Base-by-base conservation (phyloP, 2,888 invertebrate species). In the Diplolepis rosae region DNA sequence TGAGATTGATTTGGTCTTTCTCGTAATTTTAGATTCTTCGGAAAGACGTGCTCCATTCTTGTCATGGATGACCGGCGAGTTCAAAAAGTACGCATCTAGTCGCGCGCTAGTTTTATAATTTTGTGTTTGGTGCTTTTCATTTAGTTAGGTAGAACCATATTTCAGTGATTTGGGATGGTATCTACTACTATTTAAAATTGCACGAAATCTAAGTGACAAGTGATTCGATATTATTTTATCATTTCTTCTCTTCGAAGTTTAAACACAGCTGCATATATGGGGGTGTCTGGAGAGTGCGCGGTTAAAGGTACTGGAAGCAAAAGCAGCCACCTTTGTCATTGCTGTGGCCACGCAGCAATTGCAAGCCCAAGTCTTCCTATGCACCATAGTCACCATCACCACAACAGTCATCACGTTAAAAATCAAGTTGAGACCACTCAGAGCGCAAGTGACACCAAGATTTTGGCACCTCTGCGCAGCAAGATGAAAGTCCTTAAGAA, bases 401-500 rank as follows among this genome's bases (percentile, higher is more conserved):
- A 69, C 32, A 78, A 66, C 6, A 65, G 69, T 56, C 71, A 71
- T 28, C 77, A 79, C 45, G 69, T 52, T 30, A 74, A 75, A 13
- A 71, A 73, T 35, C 71, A 72, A 42, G 69, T 71, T 27, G 70
- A 75, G 48, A 67, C 66, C 27, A 70, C 70, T 15, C 71, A 74
- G 24, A 67, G 73, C 68, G 81, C 79, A 66, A 80, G 80, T 56
- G 87, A 87, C 79, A 83, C 79, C 77, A 89, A 88, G 74, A 88
- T 90, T 68, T 88, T 91, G 74, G 90, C 91, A 71, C 91, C 91
- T 6, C 82, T 91, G 71, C 90, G 90, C 80, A 90, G 90, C 89
- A 96, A 95, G 90, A 96, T 96, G 95, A 96, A 96, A 91, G 94
- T 96, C 75, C 90, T 96, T 77, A 96, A 96, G 92, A 96, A 96